These are phyloP conservation scores for Bombyx mori DNA, from an alignment of 1,140 invertebrate species.

Conservation along the genomic window DNA sequence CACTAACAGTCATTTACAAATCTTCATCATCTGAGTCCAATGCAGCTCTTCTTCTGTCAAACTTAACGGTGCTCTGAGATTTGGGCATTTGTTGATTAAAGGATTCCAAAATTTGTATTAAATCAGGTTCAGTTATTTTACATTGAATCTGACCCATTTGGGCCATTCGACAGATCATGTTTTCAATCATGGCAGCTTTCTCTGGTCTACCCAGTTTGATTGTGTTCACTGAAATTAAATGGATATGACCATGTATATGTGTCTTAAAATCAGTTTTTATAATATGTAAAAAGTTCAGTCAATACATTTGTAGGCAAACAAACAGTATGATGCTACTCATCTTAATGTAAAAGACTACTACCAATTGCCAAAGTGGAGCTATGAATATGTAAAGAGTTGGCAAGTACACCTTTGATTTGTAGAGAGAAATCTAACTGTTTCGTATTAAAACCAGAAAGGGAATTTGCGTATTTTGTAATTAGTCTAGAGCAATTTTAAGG, in stretches of 20 bases:
- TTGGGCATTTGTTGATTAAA: constrained; percentile 88
- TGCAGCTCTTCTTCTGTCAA: constrained; percentile 87
- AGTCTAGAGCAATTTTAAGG: too few species aligned
- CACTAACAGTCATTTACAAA: constrained; percentile 33
- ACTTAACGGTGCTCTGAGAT: constrained; percentile 88
- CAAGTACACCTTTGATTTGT: too few species aligned
- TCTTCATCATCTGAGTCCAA: constrained; percentile 87
- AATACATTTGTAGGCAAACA: too few species aligned
- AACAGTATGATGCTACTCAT: too few species aligned
- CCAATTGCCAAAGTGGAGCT: too few species aligned
- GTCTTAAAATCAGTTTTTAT: too few species aligned
- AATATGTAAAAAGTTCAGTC: too few species aligned
- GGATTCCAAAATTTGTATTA: constrained; percentile 88
- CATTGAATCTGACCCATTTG: constrained; percentile 85
- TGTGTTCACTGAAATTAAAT: constrained; percentile 86
- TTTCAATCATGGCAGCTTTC: constrained; percentile 94
- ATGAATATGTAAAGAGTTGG: too few species aligned
- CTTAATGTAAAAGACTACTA: too few species aligned
- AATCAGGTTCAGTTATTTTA: constrained; percentile 87
- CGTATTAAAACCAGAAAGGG: too few species aligned
- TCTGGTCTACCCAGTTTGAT: constrained; percentile 94
- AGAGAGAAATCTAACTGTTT: too few species aligned
- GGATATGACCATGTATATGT: not conserved
- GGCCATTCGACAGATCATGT: constrained; percentile 94
- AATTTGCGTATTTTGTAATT: too few species aligned